A percentile compares a stretch with the other conserved stretches of the same genome.
Conservation (phyloP, 2,113 vertebrate species). For the Gobio gobio region DNA sequence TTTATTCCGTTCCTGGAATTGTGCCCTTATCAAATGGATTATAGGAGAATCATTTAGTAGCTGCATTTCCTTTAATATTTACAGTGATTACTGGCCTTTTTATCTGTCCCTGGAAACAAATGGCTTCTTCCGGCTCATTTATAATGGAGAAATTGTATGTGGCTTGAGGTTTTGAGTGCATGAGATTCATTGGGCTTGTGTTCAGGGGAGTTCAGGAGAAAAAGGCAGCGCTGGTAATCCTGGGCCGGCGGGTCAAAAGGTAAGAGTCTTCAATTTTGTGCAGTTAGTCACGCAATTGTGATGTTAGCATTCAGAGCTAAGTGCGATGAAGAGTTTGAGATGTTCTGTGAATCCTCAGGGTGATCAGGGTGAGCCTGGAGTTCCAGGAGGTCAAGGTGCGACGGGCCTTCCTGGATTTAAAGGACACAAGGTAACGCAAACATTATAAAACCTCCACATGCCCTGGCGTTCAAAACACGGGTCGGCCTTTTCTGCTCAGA, state of each 20-base stretch:
- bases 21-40: conserved; percentile 41
- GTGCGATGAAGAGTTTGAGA: background rate
- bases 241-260: conserved; percentile 69
- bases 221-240: conserved; percentile 61
- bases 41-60: conserved; percentile 7
- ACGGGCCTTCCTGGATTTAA: conserved; percentile 73
- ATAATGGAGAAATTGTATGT: background rate
- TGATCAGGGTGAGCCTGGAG: conserved; percentile 65
- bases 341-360: conserved; percentile 59
- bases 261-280: conserved; percentile 51
- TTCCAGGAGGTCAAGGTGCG: conserved; percentile 66
- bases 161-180: conserved; percentile 33
- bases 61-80: background rate
- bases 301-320: background rate
- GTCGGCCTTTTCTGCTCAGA: background rate
- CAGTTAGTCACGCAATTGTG: background rate
- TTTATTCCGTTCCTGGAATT: conserved; percentile 24
- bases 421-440: conserved; percentile 73
- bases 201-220: conserved; percentile 69
- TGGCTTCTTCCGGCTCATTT: background rate
- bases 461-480: background rate
- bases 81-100: conserved; percentile 5
- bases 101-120: conserved; percentile 21
- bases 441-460: background rate
- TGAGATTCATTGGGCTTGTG: background rate